Evolutionary conservation across 1,140 invertebrate genomes (phyloP), one percentile per base, ranked within the genome.

Genomic region (Lepidurus packardi): DNA sequence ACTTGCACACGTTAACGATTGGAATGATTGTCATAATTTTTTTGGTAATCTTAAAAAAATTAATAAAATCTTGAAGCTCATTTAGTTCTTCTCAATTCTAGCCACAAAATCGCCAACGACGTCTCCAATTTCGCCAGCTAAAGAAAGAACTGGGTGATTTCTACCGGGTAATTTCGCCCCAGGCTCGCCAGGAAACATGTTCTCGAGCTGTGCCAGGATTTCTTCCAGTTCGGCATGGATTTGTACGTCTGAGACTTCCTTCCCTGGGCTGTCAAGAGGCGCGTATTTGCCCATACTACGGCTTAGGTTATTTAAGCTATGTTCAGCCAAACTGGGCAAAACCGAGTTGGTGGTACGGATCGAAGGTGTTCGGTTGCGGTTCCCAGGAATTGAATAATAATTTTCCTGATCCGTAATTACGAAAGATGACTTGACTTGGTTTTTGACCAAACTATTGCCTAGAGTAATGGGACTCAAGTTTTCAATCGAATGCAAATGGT

Each of bases 201-300:
- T 73, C 43, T 78, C 78, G 34, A 78, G 73, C 73, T 78, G 78
- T 1, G 78, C 78, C 16, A 78, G 45, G 42, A 78, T 78, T 47
- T 78, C 78, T 47, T 78, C 78, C 43, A 78, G 21, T 45, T 78
- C 78, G 10, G 78, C 78, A 25, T 74, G 43, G 16, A 78, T 21
- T 13, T 75, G 73, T 21, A 74, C 34, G 45, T 78, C 78, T 10
- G 75, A 43, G 16, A 25, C 43, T 45, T 77, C 41, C 24, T 75
- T 75, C 3, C n/a, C 41, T n/a, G 13, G 13, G 21, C 13, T 65
- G 6, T 65, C 53, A 43, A 21, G 13, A 21, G 74, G 43, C 0
- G 43, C 43, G 41, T 75, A 43, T 24, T 75, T 75, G 43, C n/a
- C 43, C 43, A 75, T 43, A 75, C 41, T 75, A 11, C 43, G 43